A percentile compares a stretch with the other conserved stretches of the same genome.
These are phyloP conservation scores for Isurus oxyrinchus DNA, from an alignment of 2,113 vertebrate species.

Conservation along the genomic window DNA sequence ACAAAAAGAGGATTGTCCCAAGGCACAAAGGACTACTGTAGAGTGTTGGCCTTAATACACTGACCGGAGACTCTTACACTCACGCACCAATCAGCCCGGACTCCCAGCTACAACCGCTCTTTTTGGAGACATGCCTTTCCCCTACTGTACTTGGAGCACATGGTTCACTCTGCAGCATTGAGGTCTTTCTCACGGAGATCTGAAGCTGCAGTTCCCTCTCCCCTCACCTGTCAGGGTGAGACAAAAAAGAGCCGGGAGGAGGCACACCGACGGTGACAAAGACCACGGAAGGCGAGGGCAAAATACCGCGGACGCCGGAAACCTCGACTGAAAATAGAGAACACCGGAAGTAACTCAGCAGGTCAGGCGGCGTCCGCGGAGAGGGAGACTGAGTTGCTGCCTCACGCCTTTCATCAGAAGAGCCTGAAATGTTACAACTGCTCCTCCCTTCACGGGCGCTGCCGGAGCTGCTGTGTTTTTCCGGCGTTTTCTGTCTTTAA, in stretches of 20 bases:
- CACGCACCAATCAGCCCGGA: no score
- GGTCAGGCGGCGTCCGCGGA: no score
- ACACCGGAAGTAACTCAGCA: no score
- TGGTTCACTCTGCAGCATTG: neutral
- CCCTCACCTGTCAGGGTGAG: neutral
- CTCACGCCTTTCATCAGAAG: no score
- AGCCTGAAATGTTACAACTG: no score
- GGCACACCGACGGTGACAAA: no score
- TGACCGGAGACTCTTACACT: neutral
- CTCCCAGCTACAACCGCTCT: neutral
- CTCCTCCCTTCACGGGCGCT: no score
- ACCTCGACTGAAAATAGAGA: no score
- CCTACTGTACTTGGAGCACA: neutral
- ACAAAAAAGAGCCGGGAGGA: neutral
- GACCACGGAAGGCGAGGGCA: neutral
- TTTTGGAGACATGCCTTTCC: neutral
- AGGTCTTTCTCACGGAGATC: neutral
- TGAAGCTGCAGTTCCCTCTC: neutral
- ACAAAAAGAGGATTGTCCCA: slow-evolving; percentile 31
- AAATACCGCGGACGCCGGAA: no score
- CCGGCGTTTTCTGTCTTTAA: no score
- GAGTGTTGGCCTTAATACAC: neutral
- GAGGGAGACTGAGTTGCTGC: no score
- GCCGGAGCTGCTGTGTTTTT: no score
- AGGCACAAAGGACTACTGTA: slow-evolving; percentile 23